These are phyloP conservation scores for Cephus runcator DNA, from an alignment of 2,888 invertebrate genomes.

Conservation along the genomic window DNA sequence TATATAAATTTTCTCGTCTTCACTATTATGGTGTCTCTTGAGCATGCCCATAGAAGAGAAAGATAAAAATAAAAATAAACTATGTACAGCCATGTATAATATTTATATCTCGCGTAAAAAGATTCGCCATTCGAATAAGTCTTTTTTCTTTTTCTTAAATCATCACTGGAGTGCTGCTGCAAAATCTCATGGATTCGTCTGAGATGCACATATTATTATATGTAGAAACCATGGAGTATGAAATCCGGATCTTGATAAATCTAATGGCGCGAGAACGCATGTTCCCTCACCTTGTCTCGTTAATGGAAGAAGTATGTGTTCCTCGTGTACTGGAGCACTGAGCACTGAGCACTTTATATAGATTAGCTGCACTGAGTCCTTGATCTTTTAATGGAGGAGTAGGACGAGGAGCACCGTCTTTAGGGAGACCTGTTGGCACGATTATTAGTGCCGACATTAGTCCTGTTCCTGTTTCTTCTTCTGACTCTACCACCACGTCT, in stretches of 20 bases:
- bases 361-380: neutral
- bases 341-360: neutral
- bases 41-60: neutral
- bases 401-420: neutral
- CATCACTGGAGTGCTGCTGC: neutral
- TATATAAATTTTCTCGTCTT: neutral
- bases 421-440: conserved; percentile 43
- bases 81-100: neutral
- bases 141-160: neutral
- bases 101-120: neutral
- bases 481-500: conserved; percentile 48
- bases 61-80: neutral
- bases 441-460: conserved; percentile 45
- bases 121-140: neutral
- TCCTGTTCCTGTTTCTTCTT: conserved; percentile 53
- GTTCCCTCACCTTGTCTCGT: neutral
- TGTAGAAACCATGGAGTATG: neutral
- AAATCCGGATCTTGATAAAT: neutral
- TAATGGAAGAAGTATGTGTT: neutral
- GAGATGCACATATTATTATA: neutral
- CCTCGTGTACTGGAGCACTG: neutral
- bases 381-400: neutral
- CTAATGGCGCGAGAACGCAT: neutral
- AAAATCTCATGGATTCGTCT: neutral
- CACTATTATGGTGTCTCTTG: neutral